Percentiles rank a stretch among this genome's conserved stretches.
phyloP scores from a whole-genome alignment of 2,888 invertebrate species.

The Fragum whitleyi region DNA sequence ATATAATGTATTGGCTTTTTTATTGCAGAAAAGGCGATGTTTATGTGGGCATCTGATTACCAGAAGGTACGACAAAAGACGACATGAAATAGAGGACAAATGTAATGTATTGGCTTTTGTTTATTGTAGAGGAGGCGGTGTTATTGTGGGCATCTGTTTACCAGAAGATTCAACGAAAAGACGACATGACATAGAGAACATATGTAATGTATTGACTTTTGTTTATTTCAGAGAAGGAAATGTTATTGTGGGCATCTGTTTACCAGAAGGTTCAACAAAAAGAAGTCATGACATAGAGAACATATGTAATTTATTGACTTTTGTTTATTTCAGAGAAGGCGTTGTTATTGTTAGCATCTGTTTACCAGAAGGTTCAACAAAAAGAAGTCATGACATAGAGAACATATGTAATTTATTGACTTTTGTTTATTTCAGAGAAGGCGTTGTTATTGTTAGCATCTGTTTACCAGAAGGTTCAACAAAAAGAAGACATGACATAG shows the following conservation, averaged over 20 bases:
- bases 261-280: conserved; percentile 16
- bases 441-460: conserved; percentile 21
- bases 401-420: too few relatives aligned
- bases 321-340: conserved; percentile 15
- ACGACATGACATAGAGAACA: neutral
- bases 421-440: conserved; percentile 20
- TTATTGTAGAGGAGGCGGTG: conserved; percentile 8
- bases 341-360: conserved; percentile 31
- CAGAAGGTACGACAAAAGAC: neutral
- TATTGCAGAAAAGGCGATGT: conserved; percentile 16
- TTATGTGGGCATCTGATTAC: conserved; percentile 34
- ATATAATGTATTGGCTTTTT: too few relatives aligned
- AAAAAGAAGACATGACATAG: neutral
- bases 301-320: too few relatives aligned
- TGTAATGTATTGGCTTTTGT: too few relatives aligned
- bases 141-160: conserved; percentile 35
- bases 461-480: conserved; percentile 29
- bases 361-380: conserved; percentile 17
- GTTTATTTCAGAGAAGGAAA: conserved; percentile 15
- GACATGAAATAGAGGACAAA: neutral
- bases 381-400: neutral
- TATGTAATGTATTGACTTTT: too few relatives aligned
- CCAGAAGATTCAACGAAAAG: neutral
- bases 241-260: conserved; percentile 31
- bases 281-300: neutral